A percentile compares a stretch with the other conserved stretches of the same genome.
Conservation (phyloP, 1,140 invertebrate species). For the Batillaria attramentaria region DNA sequence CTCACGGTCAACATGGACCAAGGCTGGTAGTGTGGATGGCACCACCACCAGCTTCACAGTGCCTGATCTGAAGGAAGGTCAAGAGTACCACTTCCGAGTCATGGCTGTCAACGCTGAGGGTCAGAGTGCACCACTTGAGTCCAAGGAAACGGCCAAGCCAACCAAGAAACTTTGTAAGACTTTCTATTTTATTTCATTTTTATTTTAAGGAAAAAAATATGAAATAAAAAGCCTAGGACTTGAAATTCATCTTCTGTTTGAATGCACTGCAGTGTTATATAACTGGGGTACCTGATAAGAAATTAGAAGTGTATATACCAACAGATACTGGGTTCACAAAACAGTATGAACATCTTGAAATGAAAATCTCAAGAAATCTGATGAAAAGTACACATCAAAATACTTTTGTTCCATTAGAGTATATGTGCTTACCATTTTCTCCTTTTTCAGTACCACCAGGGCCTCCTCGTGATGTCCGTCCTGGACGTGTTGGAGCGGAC, state of each 20-base stretch:
- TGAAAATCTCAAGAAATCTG: no score
- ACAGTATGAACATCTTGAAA: no score
- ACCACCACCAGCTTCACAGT: constrained; percentile 79
- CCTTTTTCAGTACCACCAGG: constrained; percentile 86
- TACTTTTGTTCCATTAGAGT: neutral
- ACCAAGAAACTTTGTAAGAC: constrained; percentile 91
- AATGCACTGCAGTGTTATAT: no score
- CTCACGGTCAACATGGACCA: constrained; percentile 84
- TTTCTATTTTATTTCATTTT: neutral
- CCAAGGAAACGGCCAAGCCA: constrained; percentile 93
- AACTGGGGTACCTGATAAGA: neutral
- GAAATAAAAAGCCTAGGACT: no score
- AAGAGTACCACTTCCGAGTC: constrained; percentile 93
- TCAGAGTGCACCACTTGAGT: constrained; percentile 90
- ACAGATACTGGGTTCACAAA: neutral
- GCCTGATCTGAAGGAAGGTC: constrained; percentile 88
- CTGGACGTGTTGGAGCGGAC: constrained; percentile 93
- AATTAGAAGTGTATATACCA: neutral
- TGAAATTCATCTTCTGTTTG: no score
- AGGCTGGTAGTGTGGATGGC: constrained; percentile 76
- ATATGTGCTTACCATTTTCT: neutral
- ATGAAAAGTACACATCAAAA: no score
- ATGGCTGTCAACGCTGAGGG: constrained; percentile 96
- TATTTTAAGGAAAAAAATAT: neutral
- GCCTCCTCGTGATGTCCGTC: constrained; percentile 91